phyloP scores from a whole-genome alignment of 1,140 invertebrate species.

The Penaeus japonicus region DNA sequence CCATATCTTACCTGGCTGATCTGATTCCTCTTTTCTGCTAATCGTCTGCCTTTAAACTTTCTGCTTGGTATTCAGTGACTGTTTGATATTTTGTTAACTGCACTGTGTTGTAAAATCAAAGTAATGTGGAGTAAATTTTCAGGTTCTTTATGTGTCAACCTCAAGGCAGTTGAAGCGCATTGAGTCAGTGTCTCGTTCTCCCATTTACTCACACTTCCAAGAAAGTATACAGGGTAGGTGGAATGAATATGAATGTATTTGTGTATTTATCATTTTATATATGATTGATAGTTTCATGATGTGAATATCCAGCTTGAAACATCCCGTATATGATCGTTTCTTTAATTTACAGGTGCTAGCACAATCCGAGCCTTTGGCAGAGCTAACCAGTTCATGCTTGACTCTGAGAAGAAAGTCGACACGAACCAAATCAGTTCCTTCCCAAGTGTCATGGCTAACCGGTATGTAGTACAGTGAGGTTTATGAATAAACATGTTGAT shows the following conservation, averaged over 20 bases:
- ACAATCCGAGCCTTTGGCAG: constrained; percentile 70
- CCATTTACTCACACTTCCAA: constrained; percentile 98
- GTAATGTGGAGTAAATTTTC: neutral
- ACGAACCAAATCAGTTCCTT: constrained; percentile 67
- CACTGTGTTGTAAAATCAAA: too few relatives aligned
- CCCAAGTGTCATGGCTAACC: constrained; percentile 65
- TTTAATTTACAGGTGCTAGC: constrained; percentile 63
- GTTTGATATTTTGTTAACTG: too few relatives aligned
- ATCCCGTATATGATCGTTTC: neutral
- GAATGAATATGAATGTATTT: constrained; percentile 51
- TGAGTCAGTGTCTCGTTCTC: constrained; percentile 95
- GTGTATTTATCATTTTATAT: neutral
- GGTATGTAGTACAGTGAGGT: constrained; percentile 61
- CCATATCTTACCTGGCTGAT: too few relatives aligned
- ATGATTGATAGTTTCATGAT: neutral
- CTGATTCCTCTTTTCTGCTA: too few relatives aligned
- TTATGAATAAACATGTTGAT: too few relatives aligned
- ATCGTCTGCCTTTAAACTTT: too few relatives aligned
- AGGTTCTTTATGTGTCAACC: constrained; percentile 83
- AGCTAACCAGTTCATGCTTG: constrained; percentile 66
- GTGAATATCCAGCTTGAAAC: neutral
- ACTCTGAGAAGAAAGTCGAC: constrained; percentile 68
- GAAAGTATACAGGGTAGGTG: constrained; percentile 81
- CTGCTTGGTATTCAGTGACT: too few relatives aligned
- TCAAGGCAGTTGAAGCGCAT: constrained; percentile 94